phyloP scores from a whole-genome alignment of 2,113 vertebrate genomes.

The Falco punctatus region DNA sequence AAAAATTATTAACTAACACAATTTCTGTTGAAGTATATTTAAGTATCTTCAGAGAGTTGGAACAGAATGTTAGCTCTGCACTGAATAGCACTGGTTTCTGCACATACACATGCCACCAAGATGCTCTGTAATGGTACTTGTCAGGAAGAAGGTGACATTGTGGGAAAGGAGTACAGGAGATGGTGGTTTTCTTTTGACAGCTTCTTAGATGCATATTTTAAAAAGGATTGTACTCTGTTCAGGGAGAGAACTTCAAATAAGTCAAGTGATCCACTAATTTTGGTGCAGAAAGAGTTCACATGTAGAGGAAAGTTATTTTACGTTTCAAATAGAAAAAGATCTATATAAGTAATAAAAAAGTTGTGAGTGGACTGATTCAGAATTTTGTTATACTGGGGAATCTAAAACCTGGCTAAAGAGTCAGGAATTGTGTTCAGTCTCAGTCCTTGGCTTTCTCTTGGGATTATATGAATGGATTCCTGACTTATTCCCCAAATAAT shows the following conservation, averaged over 20 bases:
- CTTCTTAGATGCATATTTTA: background rate
- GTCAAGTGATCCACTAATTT: background rate
- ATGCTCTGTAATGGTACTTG: background rate
- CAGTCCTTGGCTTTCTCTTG: background rate
- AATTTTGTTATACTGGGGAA: background rate
- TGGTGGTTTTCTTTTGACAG: background rate
- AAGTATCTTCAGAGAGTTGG: background rate
- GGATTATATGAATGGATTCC: background rate
- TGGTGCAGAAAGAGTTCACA: background rate
- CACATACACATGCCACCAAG: rapidly evolving
- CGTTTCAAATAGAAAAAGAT: background rate
- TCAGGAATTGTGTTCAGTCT: background rate
- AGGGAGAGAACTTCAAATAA: background rate
- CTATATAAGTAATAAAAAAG: background rate
- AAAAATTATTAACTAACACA: background rate
- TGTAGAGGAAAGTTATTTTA: background rate
- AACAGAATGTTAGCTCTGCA: background rate
- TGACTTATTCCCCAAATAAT: background rate
- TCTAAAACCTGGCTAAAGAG: background rate
- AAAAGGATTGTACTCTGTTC: background rate
- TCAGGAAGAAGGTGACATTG: background rate
- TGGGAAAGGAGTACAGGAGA: background rate
- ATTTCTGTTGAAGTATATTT: background rate
- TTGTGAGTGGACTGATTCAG: background rate
- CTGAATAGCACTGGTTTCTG: background rate